phyloP scores from a whole-genome alignment of 2,113 vertebrate genomes.

The Coracopsis vasa region DNA sequence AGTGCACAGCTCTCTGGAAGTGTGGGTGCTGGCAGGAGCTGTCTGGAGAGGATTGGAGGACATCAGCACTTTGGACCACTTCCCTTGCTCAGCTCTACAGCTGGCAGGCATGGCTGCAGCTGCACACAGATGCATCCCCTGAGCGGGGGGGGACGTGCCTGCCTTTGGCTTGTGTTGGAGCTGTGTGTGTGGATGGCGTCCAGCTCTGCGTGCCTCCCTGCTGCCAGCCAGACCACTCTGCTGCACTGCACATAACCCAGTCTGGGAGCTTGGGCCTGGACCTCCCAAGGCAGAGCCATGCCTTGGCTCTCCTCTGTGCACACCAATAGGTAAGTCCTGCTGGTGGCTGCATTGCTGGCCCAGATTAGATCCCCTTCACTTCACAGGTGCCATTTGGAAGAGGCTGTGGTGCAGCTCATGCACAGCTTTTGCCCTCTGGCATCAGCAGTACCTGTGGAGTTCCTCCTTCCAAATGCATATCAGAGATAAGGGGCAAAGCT shows the following conservation, averaged over 20 bases:
- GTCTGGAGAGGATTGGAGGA: neutral
- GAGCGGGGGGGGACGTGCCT: neutral
- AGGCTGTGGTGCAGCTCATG: neutral
- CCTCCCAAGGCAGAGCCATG: neutral
- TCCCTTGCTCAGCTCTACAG: neutral
- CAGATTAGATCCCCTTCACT: neutral
- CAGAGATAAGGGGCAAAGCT: neutral
- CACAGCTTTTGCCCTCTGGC: neutral
- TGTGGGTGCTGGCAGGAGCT: neutral
- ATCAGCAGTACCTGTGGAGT: rapidly evolving
- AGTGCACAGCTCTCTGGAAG: neutral
- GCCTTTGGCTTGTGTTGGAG: neutral
- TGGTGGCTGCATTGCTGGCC: rapidly evolving
- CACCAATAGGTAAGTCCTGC: neutral
- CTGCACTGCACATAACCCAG: neutral
- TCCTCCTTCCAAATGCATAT: neutral
- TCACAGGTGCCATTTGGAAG: neutral
- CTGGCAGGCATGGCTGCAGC: neutral
- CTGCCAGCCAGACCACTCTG: neutral
- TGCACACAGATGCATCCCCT: rapidly evolving
- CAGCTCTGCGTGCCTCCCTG: neutral
- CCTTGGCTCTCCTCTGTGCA: neutral
- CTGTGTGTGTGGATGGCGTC: rapidly evolving
- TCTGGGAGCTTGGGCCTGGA: neutral
- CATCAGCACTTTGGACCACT: neutral